These are phyloP conservation scores for Drosophila aff. DNA, from an alignment of 1,140 invertebrate genomes.

Conservation along the genomic window DNA sequence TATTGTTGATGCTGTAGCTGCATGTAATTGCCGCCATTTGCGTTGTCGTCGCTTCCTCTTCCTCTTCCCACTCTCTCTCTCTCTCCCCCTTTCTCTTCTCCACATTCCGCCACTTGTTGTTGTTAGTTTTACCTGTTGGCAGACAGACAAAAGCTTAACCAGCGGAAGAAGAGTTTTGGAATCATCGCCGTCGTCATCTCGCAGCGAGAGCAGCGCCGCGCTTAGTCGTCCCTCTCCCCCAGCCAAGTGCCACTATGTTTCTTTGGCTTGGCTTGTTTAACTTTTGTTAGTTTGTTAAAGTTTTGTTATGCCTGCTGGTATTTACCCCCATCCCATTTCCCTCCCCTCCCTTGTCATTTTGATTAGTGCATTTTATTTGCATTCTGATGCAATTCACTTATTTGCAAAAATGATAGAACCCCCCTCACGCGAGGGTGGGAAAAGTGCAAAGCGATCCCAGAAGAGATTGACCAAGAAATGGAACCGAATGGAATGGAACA, in stretches of 20 bases:
- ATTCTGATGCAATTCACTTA: constrained; percentile 63
- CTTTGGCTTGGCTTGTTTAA: constrained; percentile 43
- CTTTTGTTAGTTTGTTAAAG: constrained; percentile 73
- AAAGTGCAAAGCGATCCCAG: neutral
- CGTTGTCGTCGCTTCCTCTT: constrained; percentile 52
- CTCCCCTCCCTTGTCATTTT: constrained; percentile 32
- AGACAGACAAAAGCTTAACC: constrained; percentile 59
- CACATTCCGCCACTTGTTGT: constrained; percentile 33
- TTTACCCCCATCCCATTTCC: constrained; percentile 15
- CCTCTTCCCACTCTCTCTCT: neutral
- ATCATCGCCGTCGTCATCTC: constrained; percentile 66
- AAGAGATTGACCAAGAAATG: neutral
- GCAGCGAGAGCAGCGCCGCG: constrained; percentile 10
- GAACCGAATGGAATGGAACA: neutral
- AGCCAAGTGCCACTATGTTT: neutral
- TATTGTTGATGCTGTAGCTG: constrained; percentile 56
- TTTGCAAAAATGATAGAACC: constrained; percentile 38
- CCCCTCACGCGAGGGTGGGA: neutral
- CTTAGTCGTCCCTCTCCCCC: neutral
- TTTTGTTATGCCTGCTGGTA: constrained; percentile 62
- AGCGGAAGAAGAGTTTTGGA: constrained; percentile 55
- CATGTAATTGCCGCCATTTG: constrained; percentile 81
- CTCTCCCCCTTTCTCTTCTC: neutral
- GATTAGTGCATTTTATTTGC: constrained; percentile 79
- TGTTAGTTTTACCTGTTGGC: constrained; percentile 74